phyloP scores from a whole-genome alignment of 2,888 invertebrate species.

The Mechanitis mazaeus region DNA sequence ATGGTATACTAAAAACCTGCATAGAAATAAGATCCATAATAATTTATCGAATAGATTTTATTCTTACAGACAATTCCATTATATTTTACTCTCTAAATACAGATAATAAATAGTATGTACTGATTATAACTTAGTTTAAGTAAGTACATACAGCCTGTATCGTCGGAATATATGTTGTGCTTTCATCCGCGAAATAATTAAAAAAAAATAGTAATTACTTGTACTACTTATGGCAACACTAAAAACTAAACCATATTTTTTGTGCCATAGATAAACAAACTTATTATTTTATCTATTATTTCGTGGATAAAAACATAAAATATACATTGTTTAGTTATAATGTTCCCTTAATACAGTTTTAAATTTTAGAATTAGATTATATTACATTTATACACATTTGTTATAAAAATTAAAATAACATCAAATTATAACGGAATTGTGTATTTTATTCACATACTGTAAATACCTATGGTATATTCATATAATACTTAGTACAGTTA shows the following conservation, averaged over 20 bases:
- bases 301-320: not conserved
- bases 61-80: constrained; percentile 77
- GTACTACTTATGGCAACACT: too few relatives aligned
- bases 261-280: not conserved
- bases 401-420: not conserved
- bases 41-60: constrained; percentile 67
- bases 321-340: constrained; percentile 11
- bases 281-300: not conserved
- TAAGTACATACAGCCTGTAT: constrained; percentile 55
- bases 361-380: constrained; percentile 1
- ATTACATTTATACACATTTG: not conserved
- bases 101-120: constrained; percentile 66
- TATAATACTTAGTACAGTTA: constrained; percentile 6
- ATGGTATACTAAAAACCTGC: too few relatives aligned
- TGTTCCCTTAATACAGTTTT: constrained; percentile 24
- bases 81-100: constrained; percentile 67
- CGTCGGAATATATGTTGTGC: constrained; percentile 16
- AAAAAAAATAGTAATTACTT: not conserved
- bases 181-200: constrained; percentile 20
- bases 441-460: constrained; percentile 15
- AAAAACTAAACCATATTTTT: not conserved
- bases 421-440: constrained; percentile 8
- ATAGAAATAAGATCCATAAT: constrained; percentile 11
- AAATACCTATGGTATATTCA: constrained; percentile 19
- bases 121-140: constrained; percentile 62